phyloP scores from a whole-genome alignment of 2,113 vertebrate species.

The Phoxinus phoxinus region DNA sequence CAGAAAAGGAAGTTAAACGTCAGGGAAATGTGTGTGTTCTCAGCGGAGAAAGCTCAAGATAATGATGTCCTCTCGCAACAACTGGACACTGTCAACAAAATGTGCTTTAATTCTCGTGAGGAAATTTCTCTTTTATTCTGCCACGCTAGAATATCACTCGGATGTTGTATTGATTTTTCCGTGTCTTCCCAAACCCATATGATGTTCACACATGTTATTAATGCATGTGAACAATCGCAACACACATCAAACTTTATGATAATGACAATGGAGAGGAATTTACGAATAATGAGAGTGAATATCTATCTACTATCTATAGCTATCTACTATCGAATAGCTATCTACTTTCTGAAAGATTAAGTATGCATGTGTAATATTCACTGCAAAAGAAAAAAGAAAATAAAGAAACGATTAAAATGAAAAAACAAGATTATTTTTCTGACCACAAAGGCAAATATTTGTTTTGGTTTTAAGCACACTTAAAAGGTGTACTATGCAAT shows the following conservation, averaged over 20 bases:
- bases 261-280: not conserved
- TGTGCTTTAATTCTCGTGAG: not conserved
- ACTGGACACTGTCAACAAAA: not conserved
- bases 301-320: too few relatives aligned
- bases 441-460: too few relatives aligned
- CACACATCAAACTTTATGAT: not conserved
- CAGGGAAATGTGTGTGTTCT: not conserved
- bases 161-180: not conserved
- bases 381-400: too few relatives aligned
- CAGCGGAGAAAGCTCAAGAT: not conserved
- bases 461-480: too few relatives aligned
- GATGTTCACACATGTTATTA: not conserved
- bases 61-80: not conserved
- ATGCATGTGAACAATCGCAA: not conserved
- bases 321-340: too few relatives aligned
- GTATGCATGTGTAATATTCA: too few relatives aligned
- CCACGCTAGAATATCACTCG: not conserved
- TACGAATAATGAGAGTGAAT: not conserved
- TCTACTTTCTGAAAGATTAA: too few relatives aligned
- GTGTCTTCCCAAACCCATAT: not conserved
- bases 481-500: too few relatives aligned
- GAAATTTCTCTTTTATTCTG: not conserved
- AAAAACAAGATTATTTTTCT: too few relatives aligned
- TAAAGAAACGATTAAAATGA: too few relatives aligned
- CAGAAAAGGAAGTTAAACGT: not conserved